Percentiles rank a stretch among this genome's conserved stretches.
These are phyloP conservation scores for Coenonympha glycerion DNA, from an alignment of 2,888 invertebrate species.

Conservation along the genomic window DNA sequence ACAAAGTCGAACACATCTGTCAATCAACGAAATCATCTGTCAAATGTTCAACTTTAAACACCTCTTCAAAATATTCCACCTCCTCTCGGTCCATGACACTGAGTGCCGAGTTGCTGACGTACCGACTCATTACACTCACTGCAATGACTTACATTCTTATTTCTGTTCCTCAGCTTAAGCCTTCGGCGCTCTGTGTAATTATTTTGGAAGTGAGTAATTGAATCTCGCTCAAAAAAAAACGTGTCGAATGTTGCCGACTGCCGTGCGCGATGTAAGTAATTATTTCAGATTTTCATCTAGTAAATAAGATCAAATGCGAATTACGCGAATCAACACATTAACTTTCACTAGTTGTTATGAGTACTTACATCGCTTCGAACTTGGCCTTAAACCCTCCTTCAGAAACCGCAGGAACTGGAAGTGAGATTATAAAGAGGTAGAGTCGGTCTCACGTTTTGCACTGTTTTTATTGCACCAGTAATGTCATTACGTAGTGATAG, in stretches of 20 bases:
- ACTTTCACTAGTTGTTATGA: constrained; percentile 61
- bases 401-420: constrained; percentile 68
- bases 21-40: no score
- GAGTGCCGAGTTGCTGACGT: no score
- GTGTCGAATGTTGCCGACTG: constrained; percentile 50
- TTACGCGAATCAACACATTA: constrained; percentile 59
- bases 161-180: constrained; percentile 40
- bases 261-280: constrained; percentile 65
- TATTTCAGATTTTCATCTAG: constrained; percentile 68
- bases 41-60: no score
- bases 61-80: no score
- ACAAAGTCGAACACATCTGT: no score
- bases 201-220: constrained; percentile 58
- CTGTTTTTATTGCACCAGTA: constrained; percentile 26
- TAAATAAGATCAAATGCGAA: constrained; percentile 60
- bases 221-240: constrained; percentile 66
- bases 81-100: no score
- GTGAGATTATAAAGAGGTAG: constrained; percentile 43
- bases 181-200: constrained; percentile 46
- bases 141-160: constrained; percentile 43
- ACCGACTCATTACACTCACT: constrained; percentile 41
- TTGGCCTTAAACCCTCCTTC: constrained; percentile 66
- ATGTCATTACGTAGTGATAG: constrained; percentile 18
- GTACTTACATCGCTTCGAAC: constrained; percentile 39
- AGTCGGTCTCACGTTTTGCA: constrained; percentile 27